phyloP scores from a whole-genome alignment of 2,113 vertebrate species.

The Clarias batrachus region DNA sequence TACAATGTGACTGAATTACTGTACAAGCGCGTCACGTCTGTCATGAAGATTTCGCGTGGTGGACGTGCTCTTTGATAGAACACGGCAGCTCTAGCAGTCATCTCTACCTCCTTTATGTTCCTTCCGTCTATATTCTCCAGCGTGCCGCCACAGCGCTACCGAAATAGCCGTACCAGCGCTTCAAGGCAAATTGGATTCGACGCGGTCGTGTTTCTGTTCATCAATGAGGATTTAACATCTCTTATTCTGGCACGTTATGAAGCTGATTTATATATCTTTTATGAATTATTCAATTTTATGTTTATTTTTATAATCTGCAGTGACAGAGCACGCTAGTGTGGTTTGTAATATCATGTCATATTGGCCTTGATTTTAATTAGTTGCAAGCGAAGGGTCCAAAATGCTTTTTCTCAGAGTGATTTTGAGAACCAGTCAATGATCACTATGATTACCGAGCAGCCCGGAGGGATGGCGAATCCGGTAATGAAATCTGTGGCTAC shows the following conservation, averaged over 20 bases:
- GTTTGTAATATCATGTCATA: neutral
- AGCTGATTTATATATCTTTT: neutral
- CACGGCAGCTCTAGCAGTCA: slow-evolving; percentile 20
- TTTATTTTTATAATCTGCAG: neutral
- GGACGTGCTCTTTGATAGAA: slow-evolving; percentile 29
- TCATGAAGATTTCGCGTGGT: slow-evolving; percentile 17
- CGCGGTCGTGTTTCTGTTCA: slow-evolving; percentile 24
- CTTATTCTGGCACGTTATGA: neutral
- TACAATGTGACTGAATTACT: neutral
- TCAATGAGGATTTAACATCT: slow-evolving; percentile 11
- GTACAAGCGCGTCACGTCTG: slow-evolving; percentile 1
- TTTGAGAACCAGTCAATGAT: no score
- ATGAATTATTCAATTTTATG: neutral
- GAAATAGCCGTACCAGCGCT: slow-evolving; percentile 9
- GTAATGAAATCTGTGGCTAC: no score
- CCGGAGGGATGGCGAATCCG: no score
- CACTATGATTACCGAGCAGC: no score
- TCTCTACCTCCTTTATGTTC: slow-evolving; percentile 35
- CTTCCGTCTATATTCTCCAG: slow-evolving; percentile 6
- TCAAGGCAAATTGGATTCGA: slow-evolving; percentile 31
- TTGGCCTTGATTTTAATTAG: neutral
- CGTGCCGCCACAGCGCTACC: neutral
- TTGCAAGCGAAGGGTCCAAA: neutral
- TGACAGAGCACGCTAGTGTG: neutral
- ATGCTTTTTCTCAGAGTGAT: neutral